Evolutionary conservation across 1,140 invertebrate species (phyloP).

Genomic region (Zeugodacus cucurbitae): DNA sequence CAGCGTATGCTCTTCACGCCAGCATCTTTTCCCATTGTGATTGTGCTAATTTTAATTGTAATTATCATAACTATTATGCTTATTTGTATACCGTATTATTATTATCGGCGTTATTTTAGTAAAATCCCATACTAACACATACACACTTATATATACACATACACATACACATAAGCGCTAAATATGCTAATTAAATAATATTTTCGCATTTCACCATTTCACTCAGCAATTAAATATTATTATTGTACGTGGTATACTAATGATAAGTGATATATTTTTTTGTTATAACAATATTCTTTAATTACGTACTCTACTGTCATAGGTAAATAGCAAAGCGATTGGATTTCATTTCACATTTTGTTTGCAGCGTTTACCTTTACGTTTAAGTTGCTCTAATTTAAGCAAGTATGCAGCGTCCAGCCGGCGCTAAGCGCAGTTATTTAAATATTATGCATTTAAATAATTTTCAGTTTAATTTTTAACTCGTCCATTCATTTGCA

Average conservation of each 20-base stretch:
- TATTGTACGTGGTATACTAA: constrained; percentile 7
- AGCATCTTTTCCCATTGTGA: constrained; percentile 52
- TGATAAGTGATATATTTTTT: neutral
- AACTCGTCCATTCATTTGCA: no score
- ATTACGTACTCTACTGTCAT: neutral
- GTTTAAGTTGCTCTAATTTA: no score
- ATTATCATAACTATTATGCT: constrained; percentile 42
- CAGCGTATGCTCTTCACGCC: constrained; percentile 42
- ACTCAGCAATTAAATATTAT: constrained; percentile 28
- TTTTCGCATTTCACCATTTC: constrained; percentile 33
- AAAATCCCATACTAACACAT: neutral
- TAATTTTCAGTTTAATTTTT: no score
- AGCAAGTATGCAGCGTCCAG: no score
- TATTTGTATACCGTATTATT: constrained; percentile 60
- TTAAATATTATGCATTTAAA: no score
- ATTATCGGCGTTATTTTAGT: constrained; percentile 60
- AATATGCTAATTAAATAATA: neutral
- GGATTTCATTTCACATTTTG: neutral
- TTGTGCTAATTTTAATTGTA: constrained; percentile 47
- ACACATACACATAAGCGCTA: neutral
- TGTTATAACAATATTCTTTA: neutral
- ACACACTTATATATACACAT: neutral
- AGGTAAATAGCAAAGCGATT: neutral
- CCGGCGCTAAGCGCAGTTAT: no score
- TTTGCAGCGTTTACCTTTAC: no score